These are phyloP conservation scores for Nestor notabilis DNA, from an alignment of 2,113 vertebrate species.

Conservation along the genomic window DNA sequence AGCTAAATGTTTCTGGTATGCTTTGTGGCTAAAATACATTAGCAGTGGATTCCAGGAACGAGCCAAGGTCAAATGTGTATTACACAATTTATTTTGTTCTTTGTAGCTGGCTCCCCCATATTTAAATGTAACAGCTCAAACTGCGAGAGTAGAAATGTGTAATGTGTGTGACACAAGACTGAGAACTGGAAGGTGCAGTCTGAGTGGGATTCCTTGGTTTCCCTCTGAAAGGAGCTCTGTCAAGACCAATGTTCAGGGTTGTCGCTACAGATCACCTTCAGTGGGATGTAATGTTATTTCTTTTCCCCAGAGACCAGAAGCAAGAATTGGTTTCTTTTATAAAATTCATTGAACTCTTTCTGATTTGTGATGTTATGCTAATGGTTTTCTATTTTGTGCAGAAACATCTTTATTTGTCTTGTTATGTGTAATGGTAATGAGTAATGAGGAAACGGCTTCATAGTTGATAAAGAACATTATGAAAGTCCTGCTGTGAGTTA, in stretches of 20 bases:
- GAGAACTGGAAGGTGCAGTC: not conserved
- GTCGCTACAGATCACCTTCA: not conserved
- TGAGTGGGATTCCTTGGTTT: not conserved
- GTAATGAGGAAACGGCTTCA: conserved; percentile 32
- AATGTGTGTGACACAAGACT: not conserved
- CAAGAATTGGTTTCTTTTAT: not conserved
- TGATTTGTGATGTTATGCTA: not conserved
- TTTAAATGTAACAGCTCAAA: not conserved
- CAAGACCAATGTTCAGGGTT: not conserved
- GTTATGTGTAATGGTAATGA: conserved; percentile 5
- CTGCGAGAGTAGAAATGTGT: not conserved
- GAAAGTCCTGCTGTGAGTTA: conserved; percentile 44
- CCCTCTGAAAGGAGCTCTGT: not conserved
- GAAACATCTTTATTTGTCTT: conserved; percentile 41
- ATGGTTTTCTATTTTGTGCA: conserved; percentile 18
- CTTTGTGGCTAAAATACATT: not conserved
- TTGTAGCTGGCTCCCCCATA: not conserved
- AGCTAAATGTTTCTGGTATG: not conserved
- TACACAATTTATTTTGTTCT: not conserved
- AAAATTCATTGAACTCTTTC: not conserved
- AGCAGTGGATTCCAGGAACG: not conserved
- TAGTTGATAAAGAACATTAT: conserved; percentile 32
- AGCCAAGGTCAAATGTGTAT: not conserved
- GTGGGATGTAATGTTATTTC: not conserved
- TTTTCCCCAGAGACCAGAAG: not conserved